Evolutionary conservation across 2,888 invertebrate genomes (phyloP).

Genomic region (Branchipolynoe longqiensis): DNA sequence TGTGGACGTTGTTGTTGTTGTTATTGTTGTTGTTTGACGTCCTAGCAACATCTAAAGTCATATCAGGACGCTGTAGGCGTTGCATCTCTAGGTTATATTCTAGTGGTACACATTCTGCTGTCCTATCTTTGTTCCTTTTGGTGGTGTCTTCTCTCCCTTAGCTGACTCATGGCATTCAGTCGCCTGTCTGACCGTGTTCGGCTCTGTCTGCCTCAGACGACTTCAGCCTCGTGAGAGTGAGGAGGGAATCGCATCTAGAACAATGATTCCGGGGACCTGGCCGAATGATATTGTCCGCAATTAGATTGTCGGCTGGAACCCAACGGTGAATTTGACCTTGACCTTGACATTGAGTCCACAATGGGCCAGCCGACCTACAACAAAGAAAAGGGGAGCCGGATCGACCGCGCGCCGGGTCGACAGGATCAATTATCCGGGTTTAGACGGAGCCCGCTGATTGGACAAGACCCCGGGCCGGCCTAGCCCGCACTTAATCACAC

Average conservation of each 20-base stretch:
- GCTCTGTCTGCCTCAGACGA: conserved; percentile 17
- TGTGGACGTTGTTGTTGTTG: too few species aligned
- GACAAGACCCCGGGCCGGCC: conserved; percentile 25
- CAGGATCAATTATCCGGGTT: conserved; percentile 52
- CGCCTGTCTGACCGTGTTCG: neutral
- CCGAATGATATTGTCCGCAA: conserved; percentile 27
- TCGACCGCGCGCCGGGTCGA: conserved; percentile 35
- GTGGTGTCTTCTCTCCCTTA: too few species aligned
- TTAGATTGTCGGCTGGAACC: conserved; percentile 26
- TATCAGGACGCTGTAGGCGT: too few species aligned
- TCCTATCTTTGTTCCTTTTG: too few species aligned
- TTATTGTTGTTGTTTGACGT: too few species aligned
- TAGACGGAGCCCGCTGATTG: conserved; percentile 48
- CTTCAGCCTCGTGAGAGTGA: neutral
- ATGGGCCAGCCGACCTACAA: conserved; percentile 30
- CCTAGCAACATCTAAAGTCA: too few species aligned
- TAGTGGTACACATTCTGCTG: too few species aligned
- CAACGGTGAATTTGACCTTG: conserved; percentile 16
- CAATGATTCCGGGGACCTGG: conserved; percentile 19
- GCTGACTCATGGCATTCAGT: too few species aligned
- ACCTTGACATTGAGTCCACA: neutral
- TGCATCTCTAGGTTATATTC: too few species aligned
- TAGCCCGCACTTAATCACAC: conserved; percentile 52
- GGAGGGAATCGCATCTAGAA: conserved; percentile 26
- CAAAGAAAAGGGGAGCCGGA: conserved; percentile 28